Conservation (phyloP, 2,888 invertebrate species). For the Gymnocheta viridis region DNA sequence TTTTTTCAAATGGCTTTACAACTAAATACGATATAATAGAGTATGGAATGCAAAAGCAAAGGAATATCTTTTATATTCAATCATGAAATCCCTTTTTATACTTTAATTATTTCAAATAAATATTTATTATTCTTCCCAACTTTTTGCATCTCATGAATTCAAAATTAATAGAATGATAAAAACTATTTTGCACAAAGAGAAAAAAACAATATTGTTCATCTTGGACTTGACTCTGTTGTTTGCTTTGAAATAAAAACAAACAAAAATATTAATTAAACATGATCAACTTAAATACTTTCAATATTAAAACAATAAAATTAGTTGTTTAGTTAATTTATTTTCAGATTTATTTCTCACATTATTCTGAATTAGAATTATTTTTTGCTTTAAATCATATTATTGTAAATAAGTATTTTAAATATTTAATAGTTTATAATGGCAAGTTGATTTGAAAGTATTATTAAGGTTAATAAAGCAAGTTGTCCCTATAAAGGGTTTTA, state of each 20-base stretch:
- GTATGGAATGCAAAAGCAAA: no score
- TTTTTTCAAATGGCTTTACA: no score
- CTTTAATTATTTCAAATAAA: not conserved
- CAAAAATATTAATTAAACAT: slow-evolving; percentile 1
- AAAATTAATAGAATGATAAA: not conserved
- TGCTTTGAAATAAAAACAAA: not conserved
- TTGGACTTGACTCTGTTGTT: slow-evolving; percentile 2
- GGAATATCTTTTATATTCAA: no score
- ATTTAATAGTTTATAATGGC: not conserved
- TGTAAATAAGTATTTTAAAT: not conserved
- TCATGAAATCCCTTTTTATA: not conserved
- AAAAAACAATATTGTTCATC: not conserved
- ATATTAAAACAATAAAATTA: not conserved
- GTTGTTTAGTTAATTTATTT: not conserved
- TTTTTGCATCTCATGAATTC: not conserved
- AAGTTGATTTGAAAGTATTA: no score
- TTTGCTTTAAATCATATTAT: not conserved
- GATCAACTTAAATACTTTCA: not conserved
- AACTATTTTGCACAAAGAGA: not conserved
- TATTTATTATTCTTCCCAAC: not conserved
- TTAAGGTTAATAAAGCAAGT: no score
- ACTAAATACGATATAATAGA: no score
- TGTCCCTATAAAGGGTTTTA: no score
- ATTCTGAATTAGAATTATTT: not conserved
- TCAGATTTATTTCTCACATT: not conserved